Base-by-base conservation (phyloP, 2,888 invertebrate genomes). In the Atrina japonica region DNA sequence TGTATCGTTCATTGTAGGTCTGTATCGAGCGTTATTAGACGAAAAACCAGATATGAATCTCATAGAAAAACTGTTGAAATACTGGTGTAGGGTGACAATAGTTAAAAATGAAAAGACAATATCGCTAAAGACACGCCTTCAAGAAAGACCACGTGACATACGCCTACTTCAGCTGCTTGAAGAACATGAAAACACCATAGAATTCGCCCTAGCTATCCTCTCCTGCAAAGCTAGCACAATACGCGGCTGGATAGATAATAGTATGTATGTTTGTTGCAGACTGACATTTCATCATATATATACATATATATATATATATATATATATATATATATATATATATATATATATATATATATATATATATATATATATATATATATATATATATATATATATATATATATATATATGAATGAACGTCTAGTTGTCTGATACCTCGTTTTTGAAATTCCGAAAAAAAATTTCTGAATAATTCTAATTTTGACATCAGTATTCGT, bases 121-220 rank as follows among this genome's bases (percentile, higher is more conserved):
- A 11, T 77, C 75, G 58, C 69, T 82, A 1, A 76, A 77, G 65
- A 67, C 70, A 21, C 67, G 75, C 16, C 65, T 69, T 2, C 76
- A 79, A 16, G 78, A 80, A 29, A 74, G 74, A 30, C 78, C 77
- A 7, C 71, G 77, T 9, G 77, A 80, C 30, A 76, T 81, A 7
- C 70, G 75, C 25, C 56, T 77, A 7, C 75, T 82, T 1, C 66
- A 70, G 16, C 70, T 86, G 9, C 65, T 88, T 45, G 80, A 82
- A 61, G 81, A 83, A 55, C 83, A 86, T 49, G 81, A 81, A 49
- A 77, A 81, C 25, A 85, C 83, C 3, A 86, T 80, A 30, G 87
- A 87, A 66, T 83, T 87, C 69, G 85, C 81, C 1, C 70, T 86
- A 9, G 78, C 83, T 2, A 66, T 83, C 56, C 69, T 88, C 30